phyloP scores from a whole-genome alignment of 2,797 vertebrate species.

The Semaprochilodus insignis region DNA sequence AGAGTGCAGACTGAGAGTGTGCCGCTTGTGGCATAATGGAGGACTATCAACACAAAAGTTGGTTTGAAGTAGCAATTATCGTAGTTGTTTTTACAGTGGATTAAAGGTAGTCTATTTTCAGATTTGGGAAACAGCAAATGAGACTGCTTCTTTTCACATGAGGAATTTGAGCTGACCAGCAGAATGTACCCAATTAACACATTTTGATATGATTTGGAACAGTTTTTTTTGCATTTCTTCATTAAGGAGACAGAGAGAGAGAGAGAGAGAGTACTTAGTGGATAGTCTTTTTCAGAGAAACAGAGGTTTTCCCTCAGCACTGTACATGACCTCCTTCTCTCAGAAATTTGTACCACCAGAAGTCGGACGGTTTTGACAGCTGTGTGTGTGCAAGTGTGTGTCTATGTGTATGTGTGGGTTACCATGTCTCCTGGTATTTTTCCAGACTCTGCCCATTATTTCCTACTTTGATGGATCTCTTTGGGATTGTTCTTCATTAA shows the following conservation, averaged over 20 bases:
- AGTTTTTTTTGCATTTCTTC: conserved; percentile 3
- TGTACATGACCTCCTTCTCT: conserved; percentile 18
- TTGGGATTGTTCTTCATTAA: conserved; percentile 52
- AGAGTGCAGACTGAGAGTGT: not conserved
- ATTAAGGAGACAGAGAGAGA: not conserved
- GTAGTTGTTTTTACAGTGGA: conserved; percentile 11
- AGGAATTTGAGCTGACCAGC: conserved; percentile 3
- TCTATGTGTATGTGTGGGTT: conserved; percentile 9
- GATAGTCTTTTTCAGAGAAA: conserved; percentile 24
- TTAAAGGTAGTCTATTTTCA: conserved; percentile 10
- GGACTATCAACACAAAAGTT: not conserved
- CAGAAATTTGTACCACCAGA: conserved; percentile 27
- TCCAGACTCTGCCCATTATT: conserved; percentile 16
- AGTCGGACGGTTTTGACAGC: conserved; percentile 33
- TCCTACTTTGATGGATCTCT: conserved; percentile 62
- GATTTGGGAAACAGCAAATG: not conserved
- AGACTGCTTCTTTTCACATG: conserved; percentile 10
- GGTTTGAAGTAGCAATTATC: not conserved
- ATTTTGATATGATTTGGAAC: not conserved
- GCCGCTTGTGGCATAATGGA: not conserved
- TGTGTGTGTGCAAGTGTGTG: conserved; percentile 26
- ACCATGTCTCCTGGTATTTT: conserved; percentile 34
- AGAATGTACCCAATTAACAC: not conserved
- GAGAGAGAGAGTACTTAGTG: not conserved
- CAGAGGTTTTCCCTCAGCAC: conserved; percentile 24